Base-by-base conservation (phyloP, 2,888 invertebrate species). In the Glaucopsyche alexis region DNA sequence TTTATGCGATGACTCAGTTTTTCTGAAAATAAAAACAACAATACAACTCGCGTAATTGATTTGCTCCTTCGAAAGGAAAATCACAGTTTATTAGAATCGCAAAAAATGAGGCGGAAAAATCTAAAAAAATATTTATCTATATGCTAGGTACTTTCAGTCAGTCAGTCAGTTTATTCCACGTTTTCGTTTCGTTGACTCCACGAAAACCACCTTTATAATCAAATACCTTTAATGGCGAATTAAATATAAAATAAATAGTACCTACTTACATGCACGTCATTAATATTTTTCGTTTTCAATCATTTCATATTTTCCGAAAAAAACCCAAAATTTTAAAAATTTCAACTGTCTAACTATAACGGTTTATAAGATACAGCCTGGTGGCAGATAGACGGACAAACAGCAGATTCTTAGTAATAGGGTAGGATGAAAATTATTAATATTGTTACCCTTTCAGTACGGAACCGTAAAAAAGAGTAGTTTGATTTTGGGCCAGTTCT, bases 1-100 rank as follows among this genome's bases (percentile, higher is more conserved):
- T 74, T 75, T 76, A 29, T 29, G 49, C 9, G 71, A 69, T 75
- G 71, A 75, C 71, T 75, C 70, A 77, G 71, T 38, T 71, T 40
- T 64, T 65, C 49, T 73, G 52, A 14, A 67, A 16, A 67, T 13
- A 29, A 40, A 40, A 16, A 47, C 47, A 66, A 38, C 60, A 64
- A 64, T 64, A 42, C 55, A 11, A 19, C 71, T 64, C 29, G 45
- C 67, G 71, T 74, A 71, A 49, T 64, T 66, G 60, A 47, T 71
- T 74, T 55, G 52, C 45, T 45, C 14, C 14, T 52, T 67, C 47
- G 47, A 69, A 69, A 69, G 69, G 49, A 49, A 69, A 69, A 69
- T 49, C 29, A 49, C 29, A 7, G 19, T 13, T 47, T 3, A 19
- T 11, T 60, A 9, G 1, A 13, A 14, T 60, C 14, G 29, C 29